These are phyloP conservation scores for Keiferia lycopersicella DNA, from an alignment of 2,888 invertebrate genomes.

Conservation along the genomic window DNA sequence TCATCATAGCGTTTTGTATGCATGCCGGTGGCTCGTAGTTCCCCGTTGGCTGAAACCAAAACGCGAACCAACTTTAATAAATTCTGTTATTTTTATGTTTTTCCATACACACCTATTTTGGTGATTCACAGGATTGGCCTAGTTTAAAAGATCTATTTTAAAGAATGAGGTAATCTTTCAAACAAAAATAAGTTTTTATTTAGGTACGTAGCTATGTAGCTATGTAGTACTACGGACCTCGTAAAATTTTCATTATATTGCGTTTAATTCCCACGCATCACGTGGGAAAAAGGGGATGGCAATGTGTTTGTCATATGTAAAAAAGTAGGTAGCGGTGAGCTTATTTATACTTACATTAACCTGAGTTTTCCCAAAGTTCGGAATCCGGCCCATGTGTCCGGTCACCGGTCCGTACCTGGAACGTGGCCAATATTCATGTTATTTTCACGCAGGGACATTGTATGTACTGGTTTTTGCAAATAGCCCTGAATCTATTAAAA, in stretches of 20 bases:
- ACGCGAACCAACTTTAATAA: neutral
- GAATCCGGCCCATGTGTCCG: constrained; percentile 75
- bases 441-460: constrained; percentile 59
- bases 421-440: constrained; percentile 65
- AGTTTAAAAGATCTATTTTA: neutral
- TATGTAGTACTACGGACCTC: no score
- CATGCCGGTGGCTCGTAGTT: constrained; percentile 89
- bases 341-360: constrained; percentile 64
- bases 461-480: constrained; percentile 31
- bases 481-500: neutral
- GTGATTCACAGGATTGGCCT: neutral
- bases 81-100: no score
- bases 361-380: constrained; percentile 74
- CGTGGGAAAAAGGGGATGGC: no score
- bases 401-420: constrained; percentile 72
- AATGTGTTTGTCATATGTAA: no score
- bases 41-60: constrained; percentile 71
- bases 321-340: no score
- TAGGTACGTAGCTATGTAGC: no score
- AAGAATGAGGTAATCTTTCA: no score
- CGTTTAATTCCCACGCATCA: no score
- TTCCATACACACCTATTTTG: no score
- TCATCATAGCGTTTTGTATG: constrained; percentile 96
- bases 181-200: no score
- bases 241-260: no score